Evolutionary conservation across 1,140 invertebrate species (phyloP).

Genomic region (Bombus confusus): DNA sequence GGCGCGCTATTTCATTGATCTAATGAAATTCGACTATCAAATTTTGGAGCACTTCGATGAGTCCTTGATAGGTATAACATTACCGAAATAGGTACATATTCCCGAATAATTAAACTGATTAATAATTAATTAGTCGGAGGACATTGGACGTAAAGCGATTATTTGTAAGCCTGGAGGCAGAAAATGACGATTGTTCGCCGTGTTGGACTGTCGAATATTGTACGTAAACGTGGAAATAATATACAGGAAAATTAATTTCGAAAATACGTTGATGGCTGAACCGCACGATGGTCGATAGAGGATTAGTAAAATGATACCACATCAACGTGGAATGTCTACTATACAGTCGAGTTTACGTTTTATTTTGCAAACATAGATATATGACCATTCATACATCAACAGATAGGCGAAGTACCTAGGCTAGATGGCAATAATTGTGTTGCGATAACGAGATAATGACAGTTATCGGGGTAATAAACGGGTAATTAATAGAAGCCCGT

Average conservation of each 20-base stretch:
- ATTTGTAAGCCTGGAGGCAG: neutral
- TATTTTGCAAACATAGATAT: neutral
- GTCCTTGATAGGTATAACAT: too few relatives aligned
- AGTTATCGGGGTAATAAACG: conserved; percentile 8
- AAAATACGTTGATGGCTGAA: neutral
- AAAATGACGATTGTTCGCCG: neutral
- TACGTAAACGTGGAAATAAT: neutral
- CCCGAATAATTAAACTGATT: neutral
- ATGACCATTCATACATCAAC: too few relatives aligned
- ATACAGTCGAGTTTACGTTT: neutral
- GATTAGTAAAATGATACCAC: neutral
- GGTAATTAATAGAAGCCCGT: conserved; percentile 18
- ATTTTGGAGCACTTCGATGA: neutral
- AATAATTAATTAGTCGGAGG: neutral
- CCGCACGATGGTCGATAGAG: neutral
- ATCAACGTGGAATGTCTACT: neutral
- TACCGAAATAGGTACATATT: too few relatives aligned
- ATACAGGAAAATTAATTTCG: neutral
- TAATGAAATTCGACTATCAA: neutral
- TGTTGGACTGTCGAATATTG: neutral
- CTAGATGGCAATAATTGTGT: neutral
- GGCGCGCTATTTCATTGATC: neutral
- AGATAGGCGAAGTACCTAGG: neutral
- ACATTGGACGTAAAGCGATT: too few relatives aligned
- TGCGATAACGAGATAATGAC: conserved; percentile 13